These are phyloP conservation scores for Gastracanthus pulcherrimus DNA, from an alignment of 2,888 invertebrate species.

Conservation along the genomic window DNA sequence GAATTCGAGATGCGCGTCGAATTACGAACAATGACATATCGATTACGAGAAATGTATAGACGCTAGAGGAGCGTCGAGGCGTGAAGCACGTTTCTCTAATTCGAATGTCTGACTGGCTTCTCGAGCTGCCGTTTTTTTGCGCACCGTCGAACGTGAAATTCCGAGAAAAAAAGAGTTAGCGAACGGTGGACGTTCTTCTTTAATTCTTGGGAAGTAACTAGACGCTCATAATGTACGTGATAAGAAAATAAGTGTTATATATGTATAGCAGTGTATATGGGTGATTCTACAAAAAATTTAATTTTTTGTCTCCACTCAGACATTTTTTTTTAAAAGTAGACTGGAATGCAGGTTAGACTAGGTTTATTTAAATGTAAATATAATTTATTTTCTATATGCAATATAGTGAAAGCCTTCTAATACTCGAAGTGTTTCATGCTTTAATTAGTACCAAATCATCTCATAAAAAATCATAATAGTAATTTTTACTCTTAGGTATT, in stretches of 20 bases:
- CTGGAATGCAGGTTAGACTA: too few species aligned
- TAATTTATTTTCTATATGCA: too few species aligned
- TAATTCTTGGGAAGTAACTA: neutral
- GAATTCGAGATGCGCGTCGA: neutral
- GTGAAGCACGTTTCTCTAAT: neutral
- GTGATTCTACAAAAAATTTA: too few species aligned
- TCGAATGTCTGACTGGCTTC: neutral
- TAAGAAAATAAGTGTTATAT: neutral
- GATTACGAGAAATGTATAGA: neutral
- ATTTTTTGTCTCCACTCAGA: too few species aligned
- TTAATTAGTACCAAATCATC: too few species aligned
- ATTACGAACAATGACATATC: conserved; percentile 23
- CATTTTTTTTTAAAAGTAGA: too few species aligned
- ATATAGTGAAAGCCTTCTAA: too few species aligned
- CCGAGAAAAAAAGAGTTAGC: neutral
- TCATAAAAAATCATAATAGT: too few species aligned
- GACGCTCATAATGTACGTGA: neutral
- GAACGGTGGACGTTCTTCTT: neutral
- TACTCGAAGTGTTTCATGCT: too few species aligned
- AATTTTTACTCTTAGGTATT: too few species aligned
- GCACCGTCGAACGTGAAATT: neutral
- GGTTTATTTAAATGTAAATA: too few species aligned
- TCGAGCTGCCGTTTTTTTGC: neutral
- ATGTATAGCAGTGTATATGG: too few species aligned
- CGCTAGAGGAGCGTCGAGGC: neutral